Conservation (phyloP, 2,797 vertebrate species). For the Eospalax fontanierii region DNA sequence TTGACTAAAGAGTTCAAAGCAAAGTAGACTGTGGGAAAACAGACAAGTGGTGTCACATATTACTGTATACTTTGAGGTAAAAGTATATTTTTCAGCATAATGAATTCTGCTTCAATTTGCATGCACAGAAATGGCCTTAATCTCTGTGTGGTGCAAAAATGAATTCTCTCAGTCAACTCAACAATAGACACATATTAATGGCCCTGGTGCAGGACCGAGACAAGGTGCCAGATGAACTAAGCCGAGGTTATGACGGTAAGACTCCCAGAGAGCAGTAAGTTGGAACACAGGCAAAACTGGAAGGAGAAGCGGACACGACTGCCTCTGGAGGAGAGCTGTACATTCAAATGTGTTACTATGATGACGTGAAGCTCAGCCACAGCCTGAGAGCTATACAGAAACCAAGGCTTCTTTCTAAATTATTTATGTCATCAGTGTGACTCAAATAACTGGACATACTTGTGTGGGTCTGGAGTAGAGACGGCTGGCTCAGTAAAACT, state of each 20-base stretch:
- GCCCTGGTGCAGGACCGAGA: background rate
- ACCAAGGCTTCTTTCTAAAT: background rate
- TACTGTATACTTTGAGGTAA: background rate
- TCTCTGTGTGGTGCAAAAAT: background rate
- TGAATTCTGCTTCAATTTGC: conserved; percentile 26
- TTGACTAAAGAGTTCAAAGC: conserved; percentile 54
- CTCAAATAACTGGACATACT: background rate
- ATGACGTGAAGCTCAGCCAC: background rate
- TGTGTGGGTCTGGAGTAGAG: too few species aligned
- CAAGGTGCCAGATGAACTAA: background rate
- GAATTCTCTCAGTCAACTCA: background rate
- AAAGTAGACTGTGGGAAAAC: background rate
- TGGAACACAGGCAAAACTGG: background rate
- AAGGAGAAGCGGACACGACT: background rate
- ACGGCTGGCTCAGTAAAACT: background rate
- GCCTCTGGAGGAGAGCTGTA: background rate
- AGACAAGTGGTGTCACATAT: background rate
- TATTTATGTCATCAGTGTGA: background rate
- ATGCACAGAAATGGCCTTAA: background rate
- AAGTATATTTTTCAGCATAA: background rate
- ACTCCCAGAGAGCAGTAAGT: background rate
- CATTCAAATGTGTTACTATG: background rate
- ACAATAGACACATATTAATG: background rate
- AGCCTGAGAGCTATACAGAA: background rate
- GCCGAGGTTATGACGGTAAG: background rate